These are phyloP conservation scores for Etia nguti DNA, from an alignment of 2,113 vertebrate genomes.

Conservation along the genomic window DNA sequence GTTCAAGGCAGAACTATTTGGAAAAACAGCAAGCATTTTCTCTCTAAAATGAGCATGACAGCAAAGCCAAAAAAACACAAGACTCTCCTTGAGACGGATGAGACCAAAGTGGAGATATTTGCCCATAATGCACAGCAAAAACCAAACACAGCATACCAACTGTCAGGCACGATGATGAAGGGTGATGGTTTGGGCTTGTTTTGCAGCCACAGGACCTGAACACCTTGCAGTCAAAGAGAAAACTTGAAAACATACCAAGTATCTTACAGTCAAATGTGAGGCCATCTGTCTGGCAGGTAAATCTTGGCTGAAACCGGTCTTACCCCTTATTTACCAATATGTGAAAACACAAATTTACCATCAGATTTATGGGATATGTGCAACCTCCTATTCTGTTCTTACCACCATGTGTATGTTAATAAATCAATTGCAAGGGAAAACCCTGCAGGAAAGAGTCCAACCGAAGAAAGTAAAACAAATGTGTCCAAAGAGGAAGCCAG, in stretches of 20 bases:
- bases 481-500: neutral
- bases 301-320: neutral
- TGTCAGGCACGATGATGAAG: neutral
- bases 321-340: neutral
- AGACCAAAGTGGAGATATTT: neutral
- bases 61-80: neutral
- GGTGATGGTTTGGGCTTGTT: neutral
- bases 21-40: neutral
- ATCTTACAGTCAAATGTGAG: neutral
- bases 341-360: neutral
- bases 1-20: neutral
- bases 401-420: neutral
- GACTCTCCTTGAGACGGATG: neutral
- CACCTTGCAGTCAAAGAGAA: fast-evolving
- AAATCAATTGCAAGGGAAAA: neutral
- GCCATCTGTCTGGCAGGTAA: neutral
- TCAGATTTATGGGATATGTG: neutral
- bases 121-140: neutral
- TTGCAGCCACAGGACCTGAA: neutral
- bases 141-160: neutral
- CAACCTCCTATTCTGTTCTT: neutral
- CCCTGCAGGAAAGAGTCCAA: neutral
- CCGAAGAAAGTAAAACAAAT: neutral
- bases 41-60: neutral
- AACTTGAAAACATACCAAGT: neutral